Evolutionary conservation across 2,797 vertebrate species (phyloP), one percentile per base, ranked within the genome.

Genomic region (Labroides dimidiatus): DNA sequence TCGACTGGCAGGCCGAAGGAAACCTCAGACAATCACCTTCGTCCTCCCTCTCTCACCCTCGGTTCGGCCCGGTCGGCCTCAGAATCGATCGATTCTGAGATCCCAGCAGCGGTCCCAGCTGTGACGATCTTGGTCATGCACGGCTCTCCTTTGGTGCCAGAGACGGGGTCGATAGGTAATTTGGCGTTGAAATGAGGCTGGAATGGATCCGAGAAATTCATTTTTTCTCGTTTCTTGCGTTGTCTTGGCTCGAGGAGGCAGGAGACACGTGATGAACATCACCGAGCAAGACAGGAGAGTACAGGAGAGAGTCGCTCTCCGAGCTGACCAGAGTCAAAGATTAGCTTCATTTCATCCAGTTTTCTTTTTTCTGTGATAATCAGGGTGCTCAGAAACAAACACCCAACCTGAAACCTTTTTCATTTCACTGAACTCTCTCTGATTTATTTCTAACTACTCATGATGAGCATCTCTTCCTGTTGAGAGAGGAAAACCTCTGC

Each of bases 101-200:
- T 90, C 89, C 79, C 76, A 83, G 85, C 86, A 67, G 69, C 82
- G 69, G 75, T 83, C 88, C 78, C 67, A 65, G 37, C 47, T 30
- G 71, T 59, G 81, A 86, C 85, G 83, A 85, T 91, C 89, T 44
- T 89, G 84, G 86, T 89, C 91, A 92, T 78, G 84, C 87, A 86
- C 86, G 85, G 77, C 87, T 89, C 80, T 84, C 81, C 78, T 72
- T 80, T 90, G 88, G 87, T 87, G 85, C 87, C 75, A 7, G 81
- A 85, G 92, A 94, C 24, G 24, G 24, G 24, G 24, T 94, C 93
- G 93, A 94, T 94, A 94, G 88, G 72, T 92, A 93, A 94, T 94
- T 94, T 90, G 87, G 88, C 80, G 80, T 80, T 81, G 80, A 86
- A 91, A 91, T 83, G 79, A 84, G 80, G 77, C 81, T 72, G 53